Percentiles rank a stretch among this genome's conserved stretches.
Evolutionary conservation across 1,140 invertebrate genomes (phyloP).

Genomic region (Anastrepha ludens): DNA sequence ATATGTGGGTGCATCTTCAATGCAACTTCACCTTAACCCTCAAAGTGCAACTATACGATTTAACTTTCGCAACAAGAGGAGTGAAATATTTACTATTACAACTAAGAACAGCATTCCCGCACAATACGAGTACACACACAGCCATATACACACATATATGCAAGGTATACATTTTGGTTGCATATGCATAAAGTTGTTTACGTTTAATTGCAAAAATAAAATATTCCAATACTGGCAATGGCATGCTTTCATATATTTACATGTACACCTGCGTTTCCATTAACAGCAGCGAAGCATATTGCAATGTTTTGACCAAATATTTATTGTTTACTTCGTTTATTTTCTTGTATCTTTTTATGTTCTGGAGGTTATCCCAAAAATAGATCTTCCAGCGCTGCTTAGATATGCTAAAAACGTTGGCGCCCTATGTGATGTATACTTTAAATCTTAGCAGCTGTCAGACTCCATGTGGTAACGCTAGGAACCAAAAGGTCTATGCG

Average conservation of each 20-base stretch:
- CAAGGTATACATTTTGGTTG: neutral
- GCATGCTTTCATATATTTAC: neutral
- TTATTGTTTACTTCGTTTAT: no score
- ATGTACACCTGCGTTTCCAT: neutral
- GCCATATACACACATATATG: neutral
- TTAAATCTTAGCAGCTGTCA: no score
- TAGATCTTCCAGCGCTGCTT: no score
- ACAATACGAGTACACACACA: neutral
- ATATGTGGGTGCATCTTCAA: neutral
- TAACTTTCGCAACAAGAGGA: neutral
- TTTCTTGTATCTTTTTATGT: no score
- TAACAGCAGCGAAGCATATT: no score
- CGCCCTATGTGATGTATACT: no score
- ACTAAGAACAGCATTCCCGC: no score
- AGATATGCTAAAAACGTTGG: no score
- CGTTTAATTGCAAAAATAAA: slow-evolving; percentile 23
- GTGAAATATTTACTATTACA: neutral
- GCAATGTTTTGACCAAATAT: no score
- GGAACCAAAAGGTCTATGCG: no score
- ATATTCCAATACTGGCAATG: slow-evolving; percentile 11
- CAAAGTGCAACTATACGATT: neutral
- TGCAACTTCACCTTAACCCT: neutral
- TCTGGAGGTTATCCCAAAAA: no score
- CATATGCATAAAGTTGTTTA: slow-evolving; percentile 18
- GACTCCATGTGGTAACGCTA: no score